Conservation (phyloP, 2,888 invertebrate genomes). For the Schizotus pectinicornis region DNA sequence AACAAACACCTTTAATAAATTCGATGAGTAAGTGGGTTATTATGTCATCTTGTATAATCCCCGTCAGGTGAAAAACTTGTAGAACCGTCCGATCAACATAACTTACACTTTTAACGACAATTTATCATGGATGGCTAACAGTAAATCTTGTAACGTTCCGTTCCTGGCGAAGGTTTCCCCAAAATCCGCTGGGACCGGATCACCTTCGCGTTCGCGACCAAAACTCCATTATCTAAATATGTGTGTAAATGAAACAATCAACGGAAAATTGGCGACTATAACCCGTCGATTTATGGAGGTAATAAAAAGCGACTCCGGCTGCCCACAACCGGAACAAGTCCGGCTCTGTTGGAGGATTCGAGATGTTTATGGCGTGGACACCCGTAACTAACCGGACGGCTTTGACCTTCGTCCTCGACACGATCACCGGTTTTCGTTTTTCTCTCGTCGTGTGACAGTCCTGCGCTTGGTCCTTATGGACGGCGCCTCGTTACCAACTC, state of each 20-base stretch:
- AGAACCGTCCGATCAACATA: constrained; percentile 2
- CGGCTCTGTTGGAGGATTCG: not conserved
- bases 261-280: constrained; percentile 6
- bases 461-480: constrained; percentile 2
- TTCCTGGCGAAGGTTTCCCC: constrained; percentile 22
- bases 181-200: constrained; percentile 25
- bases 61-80: constrained; percentile 2
- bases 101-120: constrained; percentile 21
- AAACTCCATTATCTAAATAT: constrained; percentile 12
- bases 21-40: constrained; percentile 32
- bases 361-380: not conserved
- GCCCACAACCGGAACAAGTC: constrained; percentile 22
- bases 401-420: constrained; percentile 25
- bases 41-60: constrained; percentile 18
- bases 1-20: constrained; percentile 10
- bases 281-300: constrained; percentile 16
- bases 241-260: constrained; percentile 7
- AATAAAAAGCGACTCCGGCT: constrained; percentile 14
- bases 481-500: constrained; percentile 26
- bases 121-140: constrained; percentile 25
- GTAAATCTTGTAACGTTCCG: constrained; percentile 32
- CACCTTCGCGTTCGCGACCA: constrained; percentile 25
- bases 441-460: constrained; percentile 16
- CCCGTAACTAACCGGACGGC: constrained; percentile 10
- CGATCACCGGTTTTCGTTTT: constrained; percentile 2